A percentile compares a stretch with the other conserved stretches of the same genome.
Evolutionary conservation across 1,140 invertebrate genomes (phyloP).

Genomic region (Pseudomyrmex dendroicus): DNA sequence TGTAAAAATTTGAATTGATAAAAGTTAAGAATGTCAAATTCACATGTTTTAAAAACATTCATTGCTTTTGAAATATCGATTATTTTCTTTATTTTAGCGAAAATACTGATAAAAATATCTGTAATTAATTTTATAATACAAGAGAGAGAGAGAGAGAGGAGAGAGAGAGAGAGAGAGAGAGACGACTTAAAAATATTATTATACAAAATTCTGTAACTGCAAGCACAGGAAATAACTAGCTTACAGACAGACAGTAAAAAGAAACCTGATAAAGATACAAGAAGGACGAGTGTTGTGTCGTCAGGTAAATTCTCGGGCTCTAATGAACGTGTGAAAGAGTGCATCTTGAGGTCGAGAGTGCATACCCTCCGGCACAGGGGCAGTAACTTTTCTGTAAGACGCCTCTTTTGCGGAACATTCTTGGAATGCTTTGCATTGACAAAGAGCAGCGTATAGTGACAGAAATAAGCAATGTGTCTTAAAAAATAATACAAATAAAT

Average conservation of each 20-base stretch:
- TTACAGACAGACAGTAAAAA: conserved; percentile 19
- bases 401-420: conserved; percentile 9
- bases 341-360: conserved; percentile 80
- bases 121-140: too few species aligned
- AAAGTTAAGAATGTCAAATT: too few species aligned
- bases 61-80: too few species aligned
- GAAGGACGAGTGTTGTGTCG: conserved; percentile 19
- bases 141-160: too few species aligned
- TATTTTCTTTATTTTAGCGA: too few species aligned
- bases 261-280: conserved; percentile 32
- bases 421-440: conserved; percentile 6
- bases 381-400: conserved; percentile 68
- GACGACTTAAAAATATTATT: not conserved
- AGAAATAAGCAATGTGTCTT: not conserved
- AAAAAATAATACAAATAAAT: conserved; percentile 3
- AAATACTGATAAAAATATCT: too few species aligned
- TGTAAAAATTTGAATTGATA: too few species aligned
- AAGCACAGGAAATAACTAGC: not conserved
- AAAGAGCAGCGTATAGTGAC: conserved; percentile 19
- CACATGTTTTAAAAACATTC: too few species aligned
- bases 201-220: conserved; percentile 25
- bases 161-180: too few species aligned
- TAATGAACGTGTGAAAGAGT: conserved; percentile 80
- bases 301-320: conserved; percentile 81
- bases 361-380: conserved; percentile 69